Evolutionary conservation across 2,113 vertebrate genomes (phyloP).

Genomic region (human): DNA sequence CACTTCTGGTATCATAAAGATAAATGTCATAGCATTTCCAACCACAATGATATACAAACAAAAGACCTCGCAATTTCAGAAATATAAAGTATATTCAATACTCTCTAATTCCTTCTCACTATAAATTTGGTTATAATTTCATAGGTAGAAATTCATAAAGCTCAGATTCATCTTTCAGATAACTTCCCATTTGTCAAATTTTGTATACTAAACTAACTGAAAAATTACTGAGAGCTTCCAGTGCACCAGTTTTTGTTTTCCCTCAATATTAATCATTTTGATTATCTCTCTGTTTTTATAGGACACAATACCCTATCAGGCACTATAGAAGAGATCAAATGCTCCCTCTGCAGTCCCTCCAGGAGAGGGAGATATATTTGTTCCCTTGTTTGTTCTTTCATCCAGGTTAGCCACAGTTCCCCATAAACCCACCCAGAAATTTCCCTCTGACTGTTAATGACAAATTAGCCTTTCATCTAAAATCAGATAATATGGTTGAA

Average conservation of each 20-base stretch:
- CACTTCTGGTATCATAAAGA: conserved; percentile 1
- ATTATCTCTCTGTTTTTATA: not conserved
- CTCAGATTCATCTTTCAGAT: conserved; percentile 75
- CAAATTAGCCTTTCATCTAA: not conserved
- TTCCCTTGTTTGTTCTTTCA: not conserved
- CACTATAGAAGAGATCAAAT: conserved; percentile 5
- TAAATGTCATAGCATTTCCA: conserved; percentile 51
- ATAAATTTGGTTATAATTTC: conserved; percentile 70
- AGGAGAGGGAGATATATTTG: not conserved
- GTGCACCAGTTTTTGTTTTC: not conserved
- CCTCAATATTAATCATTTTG: conserved; percentile 39
- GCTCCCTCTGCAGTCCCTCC: not conserved
- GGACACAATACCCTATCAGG: not conserved
- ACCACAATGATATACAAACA: conserved; percentile 34
- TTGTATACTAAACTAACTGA: conserved; percentile 64
- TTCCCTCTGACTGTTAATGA: not conserved
- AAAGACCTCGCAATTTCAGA: conserved; percentile 21
- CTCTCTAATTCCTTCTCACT: conserved; percentile 53
- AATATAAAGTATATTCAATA: conserved; percentile 40
- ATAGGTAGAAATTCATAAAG: conserved; percentile 72
- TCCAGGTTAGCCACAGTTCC: not conserved
- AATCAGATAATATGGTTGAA: not conserved
- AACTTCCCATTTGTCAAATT: conserved; percentile 80
- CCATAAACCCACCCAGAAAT: not conserved
- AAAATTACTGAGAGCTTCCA: conserved; percentile 21